These are phyloP conservation scores for Diachasmimorpha longicaudata DNA, from an alignment of 1,140 invertebrate genomes.

Conservation along the genomic window DNA sequence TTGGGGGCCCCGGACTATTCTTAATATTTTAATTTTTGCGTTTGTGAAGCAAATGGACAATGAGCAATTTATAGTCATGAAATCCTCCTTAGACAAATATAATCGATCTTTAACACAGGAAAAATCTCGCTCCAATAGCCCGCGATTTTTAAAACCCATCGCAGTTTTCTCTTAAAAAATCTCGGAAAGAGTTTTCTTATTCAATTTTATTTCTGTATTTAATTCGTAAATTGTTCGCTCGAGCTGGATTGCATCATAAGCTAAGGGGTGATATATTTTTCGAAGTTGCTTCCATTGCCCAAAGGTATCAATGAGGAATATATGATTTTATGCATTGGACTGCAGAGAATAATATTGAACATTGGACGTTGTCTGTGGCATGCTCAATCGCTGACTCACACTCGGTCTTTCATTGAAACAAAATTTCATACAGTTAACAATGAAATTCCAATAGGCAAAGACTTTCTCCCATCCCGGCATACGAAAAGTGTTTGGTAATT, in stretches of 20 bases:
- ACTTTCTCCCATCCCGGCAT: background rate
- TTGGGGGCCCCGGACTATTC: no score
- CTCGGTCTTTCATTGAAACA: background rate
- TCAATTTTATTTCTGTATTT: background rate
- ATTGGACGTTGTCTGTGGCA: background rate
- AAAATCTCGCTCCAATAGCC: no score
- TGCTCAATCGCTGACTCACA: background rate
- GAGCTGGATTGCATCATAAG: conserved; percentile 46
- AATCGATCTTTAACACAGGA: no score
- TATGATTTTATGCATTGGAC: background rate
- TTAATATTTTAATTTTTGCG: no score
- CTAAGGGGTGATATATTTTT: no score
- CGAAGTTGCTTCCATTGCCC: background rate
- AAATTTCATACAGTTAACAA: background rate
- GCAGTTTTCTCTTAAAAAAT: no score
- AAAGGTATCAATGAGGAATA: background rate
- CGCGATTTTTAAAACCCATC: no score
- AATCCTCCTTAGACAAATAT: no score
- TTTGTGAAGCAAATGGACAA: no score
- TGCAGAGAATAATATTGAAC: background rate
- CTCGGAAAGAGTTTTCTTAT: no score
- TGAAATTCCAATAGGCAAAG: background rate
- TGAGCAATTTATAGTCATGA: no score
- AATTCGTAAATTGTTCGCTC: background rate
- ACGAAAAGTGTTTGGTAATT: background rate